phyloP scores from a whole-genome alignment of 2,113 vertebrate genomes.

The Pelobates fuscus region DNA sequence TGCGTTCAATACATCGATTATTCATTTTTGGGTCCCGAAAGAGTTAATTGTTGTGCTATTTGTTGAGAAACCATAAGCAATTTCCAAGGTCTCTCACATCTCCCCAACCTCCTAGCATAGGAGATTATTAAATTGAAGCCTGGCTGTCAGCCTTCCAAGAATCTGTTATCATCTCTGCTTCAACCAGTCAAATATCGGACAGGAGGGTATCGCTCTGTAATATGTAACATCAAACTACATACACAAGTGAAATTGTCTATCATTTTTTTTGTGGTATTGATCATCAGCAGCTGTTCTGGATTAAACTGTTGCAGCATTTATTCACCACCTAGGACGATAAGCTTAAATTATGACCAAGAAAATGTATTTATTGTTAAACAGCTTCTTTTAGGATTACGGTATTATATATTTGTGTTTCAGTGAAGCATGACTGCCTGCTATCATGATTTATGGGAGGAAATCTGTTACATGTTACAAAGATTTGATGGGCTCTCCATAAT shows the following conservation, averaged over 20 bases:
- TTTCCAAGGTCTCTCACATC: not conserved
- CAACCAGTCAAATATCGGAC: not conserved
- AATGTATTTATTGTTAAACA: not conserved
- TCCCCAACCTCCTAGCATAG: not conserved
- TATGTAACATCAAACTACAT: constrained; percentile 1
- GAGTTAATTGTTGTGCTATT: not conserved
- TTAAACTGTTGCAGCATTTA: not conserved
- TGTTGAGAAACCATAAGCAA: not conserved
- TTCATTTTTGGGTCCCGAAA: not conserved
- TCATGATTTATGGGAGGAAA: not conserved
- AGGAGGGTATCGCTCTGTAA: not conserved
- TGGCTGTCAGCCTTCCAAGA: not conserved
- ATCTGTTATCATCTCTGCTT: not conserved
- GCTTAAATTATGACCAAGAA: not conserved
- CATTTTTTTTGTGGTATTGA: not conserved
- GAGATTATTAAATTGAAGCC: not conserved
- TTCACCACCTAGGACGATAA: not conserved
- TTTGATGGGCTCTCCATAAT: too few relatives aligned
- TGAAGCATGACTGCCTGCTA: not conserved
- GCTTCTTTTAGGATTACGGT: not conserved
- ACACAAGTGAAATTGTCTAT: not conserved
- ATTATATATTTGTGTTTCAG: too few relatives aligned
- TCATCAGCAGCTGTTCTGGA: not conserved
- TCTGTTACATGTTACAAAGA: not conserved
- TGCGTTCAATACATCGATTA: too few relatives aligned